Percentiles rank a stretch among this genome's conserved stretches.
These are phyloP conservation scores for Calliopsis andreniformis DNA, from an alignment of 1,140 invertebrate species.

Conservation along the genomic window DNA sequence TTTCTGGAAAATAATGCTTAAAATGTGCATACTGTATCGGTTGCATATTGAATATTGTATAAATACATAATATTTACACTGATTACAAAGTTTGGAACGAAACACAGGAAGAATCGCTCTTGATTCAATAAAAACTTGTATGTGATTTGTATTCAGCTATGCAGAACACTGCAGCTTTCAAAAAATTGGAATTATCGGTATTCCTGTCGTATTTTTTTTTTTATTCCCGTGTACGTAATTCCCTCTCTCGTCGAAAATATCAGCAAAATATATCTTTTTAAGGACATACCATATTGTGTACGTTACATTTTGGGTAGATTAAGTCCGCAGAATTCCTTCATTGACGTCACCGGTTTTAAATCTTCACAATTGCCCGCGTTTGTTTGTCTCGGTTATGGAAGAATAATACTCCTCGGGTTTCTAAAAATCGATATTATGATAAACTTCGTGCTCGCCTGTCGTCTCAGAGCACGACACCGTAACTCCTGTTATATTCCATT, in stretches of 20 bases:
- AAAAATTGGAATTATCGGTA: not conserved
- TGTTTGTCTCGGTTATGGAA: too few species aligned
- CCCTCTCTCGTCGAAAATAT: too few species aligned
- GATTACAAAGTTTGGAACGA: not conserved
- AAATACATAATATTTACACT: not conserved
- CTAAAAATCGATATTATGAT: slow-evolving; percentile 61
- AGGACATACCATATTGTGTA: too few species aligned
- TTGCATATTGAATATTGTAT: not conserved
- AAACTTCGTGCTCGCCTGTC: slow-evolving; percentile 51
- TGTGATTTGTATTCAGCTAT: not conserved
- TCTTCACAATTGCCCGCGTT: too few species aligned
- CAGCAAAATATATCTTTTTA: too few species aligned
- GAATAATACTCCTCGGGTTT: slow-evolving; percentile 52
- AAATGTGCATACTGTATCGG: not conserved
- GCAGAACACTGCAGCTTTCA: not conserved
- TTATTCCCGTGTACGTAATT: too few species aligned
- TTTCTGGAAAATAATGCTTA: not conserved
- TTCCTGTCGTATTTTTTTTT: too few species aligned
- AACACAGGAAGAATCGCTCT: not conserved
- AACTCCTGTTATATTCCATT: slow-evolving; percentile 69
- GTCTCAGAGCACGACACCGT: slow-evolving; percentile 63
- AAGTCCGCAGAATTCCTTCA: too few species aligned
- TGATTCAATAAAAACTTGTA: not conserved
- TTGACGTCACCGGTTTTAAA: too few species aligned
- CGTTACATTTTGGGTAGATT: too few species aligned